Evolutionary conservation across 2,888 invertebrate genomes (phyloP), one percentile per base, ranked within the genome.

Genomic region (Xestia sexstrigata): DNA sequence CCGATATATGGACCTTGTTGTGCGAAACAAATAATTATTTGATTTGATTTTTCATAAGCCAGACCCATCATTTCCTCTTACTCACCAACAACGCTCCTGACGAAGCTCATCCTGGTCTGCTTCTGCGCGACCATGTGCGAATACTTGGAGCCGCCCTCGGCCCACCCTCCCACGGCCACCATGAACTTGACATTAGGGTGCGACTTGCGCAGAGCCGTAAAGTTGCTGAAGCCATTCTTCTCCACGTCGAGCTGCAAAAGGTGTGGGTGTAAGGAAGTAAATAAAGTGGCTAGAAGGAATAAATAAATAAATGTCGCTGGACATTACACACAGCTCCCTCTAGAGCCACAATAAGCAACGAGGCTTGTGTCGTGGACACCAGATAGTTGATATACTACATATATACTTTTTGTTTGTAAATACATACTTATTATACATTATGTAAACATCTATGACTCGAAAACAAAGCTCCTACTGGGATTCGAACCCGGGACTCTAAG

Each of bases 101-200:
- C 98, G 91, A 99, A 99, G 3, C 97, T 95, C 89, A 97, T 97
- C 71, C 99, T 97, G 35, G 97, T 97, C 72, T 97, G 96, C 89
- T 98, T 98, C 67, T 97, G 97, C 0, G 98, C 97, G 0, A 98
- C 98, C 97, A 99, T 98, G 70, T 97, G 97, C 0, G 99, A 99
- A 94, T 99, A 99, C 92, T 99, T 99, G 85, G 97, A 97, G 35
- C 99, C 99, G 23, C 99, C 99, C 92, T 99, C 99, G 0, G 98
- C 99, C 99, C 99, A 99, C 0, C 99, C 99, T 0, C 99, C 99
- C 0, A 99, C 98, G 0, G 99, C 99, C 1, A 99, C 97, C 95
- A 97, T 97, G 65, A 98, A 97, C 93, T 98, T 98, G 13, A 99
- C 96, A 47, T 97, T 93, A 0, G 99, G 98, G 92, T 98, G 97